Percentiles rank a stretch among this genome's conserved stretches.
These are phyloP conservation scores for Otus scops DNA, from an alignment of 2,797 vertebrate genomes.

Conservation along the genomic window DNA sequence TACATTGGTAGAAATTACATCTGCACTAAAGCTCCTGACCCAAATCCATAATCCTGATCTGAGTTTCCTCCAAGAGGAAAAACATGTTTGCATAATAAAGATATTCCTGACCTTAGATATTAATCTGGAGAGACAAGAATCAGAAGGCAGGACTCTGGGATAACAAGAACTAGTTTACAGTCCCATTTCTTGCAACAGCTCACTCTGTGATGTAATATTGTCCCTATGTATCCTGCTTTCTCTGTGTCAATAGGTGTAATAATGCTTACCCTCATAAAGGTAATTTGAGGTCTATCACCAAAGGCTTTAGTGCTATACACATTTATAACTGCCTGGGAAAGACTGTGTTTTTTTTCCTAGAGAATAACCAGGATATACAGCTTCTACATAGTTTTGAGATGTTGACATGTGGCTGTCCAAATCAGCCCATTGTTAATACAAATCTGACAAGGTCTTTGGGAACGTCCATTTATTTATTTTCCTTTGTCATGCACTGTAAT, in stretches of 20 bases:
- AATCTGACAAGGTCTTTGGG: not conserved
- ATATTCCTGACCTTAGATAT: not conserved
- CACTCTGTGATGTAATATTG: rapidly evolving
- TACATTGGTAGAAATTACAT: not conserved
- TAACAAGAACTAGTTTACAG: not conserved
- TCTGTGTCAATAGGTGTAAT: not conserved
- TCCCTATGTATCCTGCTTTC: not conserved
- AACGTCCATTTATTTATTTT: not conserved
- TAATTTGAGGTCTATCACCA: not conserved
- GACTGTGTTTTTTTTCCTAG: not conserved
- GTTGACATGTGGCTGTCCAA: not conserved
- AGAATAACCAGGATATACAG: not conserved
- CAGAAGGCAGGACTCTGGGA: not conserved
- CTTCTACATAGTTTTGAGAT: not conserved
- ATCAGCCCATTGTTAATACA: not conserved
- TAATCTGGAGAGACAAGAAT: not conserved
- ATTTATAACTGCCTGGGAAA: not conserved
- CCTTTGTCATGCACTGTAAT: rapidly evolving
- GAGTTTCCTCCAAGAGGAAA: not conserved
- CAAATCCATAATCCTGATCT: not conserved
- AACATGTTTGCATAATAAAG: not conserved
- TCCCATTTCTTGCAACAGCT: not conserved
- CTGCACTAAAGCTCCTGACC: not conserved
- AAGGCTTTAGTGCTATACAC: not conserved
- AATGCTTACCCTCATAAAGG: not conserved